Evolutionary conservation across 2,888 invertebrate species (phyloP).

Genomic region (Halictus quadricinctus): DNA sequence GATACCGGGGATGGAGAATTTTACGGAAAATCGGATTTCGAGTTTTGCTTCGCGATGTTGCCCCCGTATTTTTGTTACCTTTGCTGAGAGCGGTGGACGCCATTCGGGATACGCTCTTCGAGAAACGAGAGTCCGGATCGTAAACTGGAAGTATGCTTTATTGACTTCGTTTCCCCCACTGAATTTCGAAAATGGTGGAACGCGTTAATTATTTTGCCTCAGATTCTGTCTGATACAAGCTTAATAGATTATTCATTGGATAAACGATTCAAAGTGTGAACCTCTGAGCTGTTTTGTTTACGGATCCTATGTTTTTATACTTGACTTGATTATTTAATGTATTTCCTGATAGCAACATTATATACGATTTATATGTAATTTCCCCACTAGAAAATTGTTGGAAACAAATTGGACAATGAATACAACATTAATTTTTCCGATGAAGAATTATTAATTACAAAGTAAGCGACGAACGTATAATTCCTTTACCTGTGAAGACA

Average conservation of each 20-base stretch:
- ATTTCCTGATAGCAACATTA: not conserved
- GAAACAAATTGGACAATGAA: too few relatives aligned
- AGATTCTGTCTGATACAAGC: not conserved
- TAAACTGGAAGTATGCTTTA: not conserved
- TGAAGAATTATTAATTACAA: too few relatives aligned
- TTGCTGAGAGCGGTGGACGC: not conserved
- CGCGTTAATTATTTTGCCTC: not conserved
- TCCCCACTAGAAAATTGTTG: too few relatives aligned
- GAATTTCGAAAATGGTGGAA: not conserved
- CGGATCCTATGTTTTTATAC: too few relatives aligned
- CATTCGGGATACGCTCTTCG: not conserved
- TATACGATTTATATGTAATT: too few relatives aligned
- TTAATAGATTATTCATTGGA: not conserved
- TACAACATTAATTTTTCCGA: too few relatives aligned
- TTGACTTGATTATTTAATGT: not conserved
- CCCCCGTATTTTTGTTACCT: conserved; percentile 23
- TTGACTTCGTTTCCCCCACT: too few relatives aligned
- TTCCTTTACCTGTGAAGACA: too few relatives aligned
- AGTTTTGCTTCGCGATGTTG: conserved; percentile 29
- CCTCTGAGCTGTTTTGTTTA: not conserved
- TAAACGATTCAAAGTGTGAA: not conserved
- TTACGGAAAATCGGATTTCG: conserved; percentile 48
- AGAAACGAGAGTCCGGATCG: not conserved
- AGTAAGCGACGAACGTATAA: too few relatives aligned
- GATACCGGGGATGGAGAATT: conserved; percentile 38